Conservation (phyloP, 1,140 invertebrate genomes). For the Himalopsyche phryganea region DNA sequence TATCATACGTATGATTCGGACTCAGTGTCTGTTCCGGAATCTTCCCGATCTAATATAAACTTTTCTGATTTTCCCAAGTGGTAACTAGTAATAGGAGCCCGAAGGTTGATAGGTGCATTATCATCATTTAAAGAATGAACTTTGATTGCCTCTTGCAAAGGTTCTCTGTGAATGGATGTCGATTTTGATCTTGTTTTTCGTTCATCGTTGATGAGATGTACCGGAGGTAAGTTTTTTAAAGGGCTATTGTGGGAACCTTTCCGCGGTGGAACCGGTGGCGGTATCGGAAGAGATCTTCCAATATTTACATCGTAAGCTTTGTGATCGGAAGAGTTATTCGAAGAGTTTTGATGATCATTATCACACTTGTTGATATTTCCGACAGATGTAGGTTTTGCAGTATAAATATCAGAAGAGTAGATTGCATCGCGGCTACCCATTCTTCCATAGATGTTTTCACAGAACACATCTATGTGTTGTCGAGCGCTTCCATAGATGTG, state of each 20-base stretch:
- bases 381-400: conserved; percentile 49
- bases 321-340: no score
- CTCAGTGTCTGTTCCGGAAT: conserved; percentile 50
- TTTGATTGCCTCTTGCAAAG: conserved; percentile 25
- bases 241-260: conserved; percentile 50
- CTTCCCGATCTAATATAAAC: conserved; percentile 44
- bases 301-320: background rate
- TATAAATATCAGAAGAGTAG: conserved; percentile 48
- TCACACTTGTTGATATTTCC: conserved; percentile 33
- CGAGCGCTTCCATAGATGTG: conserved; percentile 43
- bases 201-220: conserved; percentile 48
- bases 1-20: conserved; percentile 49
- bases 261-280: conserved; percentile 48
- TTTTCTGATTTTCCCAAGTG: conserved; percentile 20
- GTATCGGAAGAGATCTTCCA: conserved; percentile 36
- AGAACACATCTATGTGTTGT: conserved; percentile 43
- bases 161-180: conserved; percentile 43
- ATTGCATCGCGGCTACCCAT: conserved; percentile 31
- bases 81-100: conserved; percentile 23
- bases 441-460: conserved; percentile 43
- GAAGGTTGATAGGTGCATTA: background rate
- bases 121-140: background rate
- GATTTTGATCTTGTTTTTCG: conserved; percentile 46
- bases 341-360: background rate
- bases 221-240: conserved; percentile 50